phyloP scores from a whole-genome alignment of 2,113 vertebrate species.

The Corythoichthys intestinalis region DNA sequence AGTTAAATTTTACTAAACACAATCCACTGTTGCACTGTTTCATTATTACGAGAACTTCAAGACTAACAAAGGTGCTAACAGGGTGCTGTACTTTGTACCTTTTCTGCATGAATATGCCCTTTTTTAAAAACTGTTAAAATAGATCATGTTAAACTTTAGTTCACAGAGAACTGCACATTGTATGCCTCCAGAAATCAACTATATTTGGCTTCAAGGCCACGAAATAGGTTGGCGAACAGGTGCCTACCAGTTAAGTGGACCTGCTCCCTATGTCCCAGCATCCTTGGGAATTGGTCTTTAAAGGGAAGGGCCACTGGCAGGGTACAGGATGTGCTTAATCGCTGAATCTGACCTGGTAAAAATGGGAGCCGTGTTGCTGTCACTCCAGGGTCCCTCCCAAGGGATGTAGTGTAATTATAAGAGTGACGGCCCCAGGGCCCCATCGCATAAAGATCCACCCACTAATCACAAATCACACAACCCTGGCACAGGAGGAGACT shows the following conservation, averaged over 20 bases:
- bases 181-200: constrained; percentile 11
- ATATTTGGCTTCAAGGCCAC: constrained; percentile 28
- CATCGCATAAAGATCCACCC: constrained; percentile 64
- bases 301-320: constrained; percentile 70
- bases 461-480: constrained; percentile 74
- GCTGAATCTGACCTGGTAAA: constrained; percentile 71
- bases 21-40: background rate
- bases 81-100: background rate
- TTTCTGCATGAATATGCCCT: background rate
- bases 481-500: constrained; percentile 58
- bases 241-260: constrained; percentile 66
- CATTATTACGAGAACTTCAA: background rate
- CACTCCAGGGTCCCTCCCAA: constrained; percentile 68
- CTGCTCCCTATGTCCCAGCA: constrained; percentile 63
- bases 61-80: background rate
- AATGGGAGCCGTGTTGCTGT: constrained; percentile 63
- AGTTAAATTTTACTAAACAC: too few species aligned
- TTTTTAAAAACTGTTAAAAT: background rate
- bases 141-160: background rate
- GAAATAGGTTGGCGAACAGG: constrained; percentile 71
- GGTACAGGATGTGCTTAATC: constrained; percentile 65
- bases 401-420: constrained; percentile 76
- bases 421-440: constrained; percentile 65
- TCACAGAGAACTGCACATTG: background rate
- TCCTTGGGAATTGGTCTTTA: constrained; percentile 67